Conservation (phyloP, 1,140 invertebrate genomes). For the Drosophila burlai region DNA sequence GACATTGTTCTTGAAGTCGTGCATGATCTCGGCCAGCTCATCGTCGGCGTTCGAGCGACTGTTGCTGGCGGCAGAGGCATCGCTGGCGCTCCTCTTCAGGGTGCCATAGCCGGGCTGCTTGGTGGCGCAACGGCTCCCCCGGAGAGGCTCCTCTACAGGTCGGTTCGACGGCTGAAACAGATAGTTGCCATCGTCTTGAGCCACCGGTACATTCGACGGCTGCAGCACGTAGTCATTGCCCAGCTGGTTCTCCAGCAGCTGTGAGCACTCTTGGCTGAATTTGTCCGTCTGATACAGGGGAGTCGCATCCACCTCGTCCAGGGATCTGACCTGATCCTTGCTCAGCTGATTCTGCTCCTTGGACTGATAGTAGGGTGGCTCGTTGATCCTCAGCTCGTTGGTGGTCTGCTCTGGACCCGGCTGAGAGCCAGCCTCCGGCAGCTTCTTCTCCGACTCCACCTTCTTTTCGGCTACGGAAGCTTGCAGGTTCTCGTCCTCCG, state of each 20-base stretch:
- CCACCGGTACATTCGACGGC: conserved; percentile 77
- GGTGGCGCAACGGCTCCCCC: conserved; percentile 38
- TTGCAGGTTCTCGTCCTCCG: conserved; percentile 79
- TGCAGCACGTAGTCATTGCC: conserved; percentile 83
- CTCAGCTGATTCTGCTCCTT: conserved; percentile 76
- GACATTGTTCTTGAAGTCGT: conserved; percentile 95
- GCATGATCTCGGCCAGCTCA: conserved; percentile 94
- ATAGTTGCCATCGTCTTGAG: conserved; percentile 85
- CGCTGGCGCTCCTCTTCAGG: conserved; percentile 74
- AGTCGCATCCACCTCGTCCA: conserved; percentile 68
- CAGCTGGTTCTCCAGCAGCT: conserved; percentile 76
- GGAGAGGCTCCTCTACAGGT: conserved; percentile 85
- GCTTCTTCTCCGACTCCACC: conserved; percentile 69
- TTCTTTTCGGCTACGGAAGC: conserved; percentile 70
- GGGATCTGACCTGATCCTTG: conserved; percentile 68
- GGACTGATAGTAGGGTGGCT: conserved; percentile 83
- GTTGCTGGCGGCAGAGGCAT: conserved; percentile 60
- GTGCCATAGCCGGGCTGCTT: conserved; percentile 65
- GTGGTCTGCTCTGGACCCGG: conserved; percentile 69
- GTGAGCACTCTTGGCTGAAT: conserved; percentile 84
- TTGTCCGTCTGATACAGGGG: conserved; percentile 70
- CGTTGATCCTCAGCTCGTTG: conserved; percentile 80
- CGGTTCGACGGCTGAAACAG: conserved; percentile 87
- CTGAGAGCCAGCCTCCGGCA: conserved; percentile 37
- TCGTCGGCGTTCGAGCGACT: conserved; percentile 88